Evolutionary conservation across 1,140 invertebrate genomes (phyloP).

Genomic region (Gonatopus flavifemur): DNA sequence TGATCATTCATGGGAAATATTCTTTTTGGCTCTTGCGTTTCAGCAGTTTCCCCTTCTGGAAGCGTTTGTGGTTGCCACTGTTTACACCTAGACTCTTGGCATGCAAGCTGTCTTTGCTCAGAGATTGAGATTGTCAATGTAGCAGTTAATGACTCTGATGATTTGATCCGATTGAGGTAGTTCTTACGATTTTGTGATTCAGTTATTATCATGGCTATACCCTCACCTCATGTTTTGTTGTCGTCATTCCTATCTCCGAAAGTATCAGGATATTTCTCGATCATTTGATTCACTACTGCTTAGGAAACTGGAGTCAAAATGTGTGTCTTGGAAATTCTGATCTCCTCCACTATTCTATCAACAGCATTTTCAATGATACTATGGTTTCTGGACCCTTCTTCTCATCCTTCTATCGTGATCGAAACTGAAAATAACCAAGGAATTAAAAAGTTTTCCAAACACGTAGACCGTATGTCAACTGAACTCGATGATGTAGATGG

Average conservation of each 20-base stretch:
- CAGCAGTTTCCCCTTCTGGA: background rate
- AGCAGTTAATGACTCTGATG: background rate
- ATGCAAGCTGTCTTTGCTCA: background rate
- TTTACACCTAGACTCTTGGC: too few relatives aligned
- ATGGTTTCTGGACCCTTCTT: background rate
- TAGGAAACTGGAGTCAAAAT: slow-evolving; percentile 3
- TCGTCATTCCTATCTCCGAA: slow-evolving; percentile 11
- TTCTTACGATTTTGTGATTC: slow-evolving; percentile 1
- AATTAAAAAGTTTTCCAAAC: slow-evolving; percentile 6
- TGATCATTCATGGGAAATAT: background rate
- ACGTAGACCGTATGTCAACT: too few relatives aligned
- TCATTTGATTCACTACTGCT: slow-evolving; percentile 7
- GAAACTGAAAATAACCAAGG: slow-evolving; percentile 2
- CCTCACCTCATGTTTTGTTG: slow-evolving; percentile 3
- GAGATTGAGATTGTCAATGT: background rate
- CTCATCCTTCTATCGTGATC: background rate
- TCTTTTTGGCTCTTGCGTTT: background rate
- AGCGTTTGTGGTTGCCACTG: background rate
- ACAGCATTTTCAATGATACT: background rate
- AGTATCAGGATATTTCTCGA: slow-evolving; percentile 8
- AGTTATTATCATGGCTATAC: background rate
- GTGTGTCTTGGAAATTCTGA: background rate
- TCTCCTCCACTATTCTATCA: slow-evolving; percentile 1
- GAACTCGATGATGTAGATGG: too few relatives aligned
- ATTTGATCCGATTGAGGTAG: slow-evolving; percentile 3